Evolutionary conservation across 2,113 vertebrate genomes (phyloP), one percentile per base, ranked within the genome.

Genomic region (Clarias macrocephalus): DNA sequence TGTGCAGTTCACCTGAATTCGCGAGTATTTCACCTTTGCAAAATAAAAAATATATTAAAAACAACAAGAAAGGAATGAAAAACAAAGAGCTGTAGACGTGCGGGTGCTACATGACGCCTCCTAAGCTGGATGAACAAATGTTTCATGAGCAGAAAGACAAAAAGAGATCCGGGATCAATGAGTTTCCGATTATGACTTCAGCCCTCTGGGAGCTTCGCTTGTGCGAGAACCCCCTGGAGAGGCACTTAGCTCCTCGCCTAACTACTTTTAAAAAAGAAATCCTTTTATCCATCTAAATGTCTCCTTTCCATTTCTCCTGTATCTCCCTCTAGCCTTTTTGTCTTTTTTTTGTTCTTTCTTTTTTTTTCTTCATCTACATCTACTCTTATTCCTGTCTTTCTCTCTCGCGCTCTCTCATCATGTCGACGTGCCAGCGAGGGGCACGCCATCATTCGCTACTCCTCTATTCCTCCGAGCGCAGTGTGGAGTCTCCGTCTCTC

Each of bases 401-500:
- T 84, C 83, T 52, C 85, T 76, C 54, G 88, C 54, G 80, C 10
- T 57, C 59, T 63, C 92, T 59, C 28, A 88, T 94, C 92, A 94
- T 80, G 42, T 91, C 90, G 86, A 63, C 82, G 86, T 90, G 89
- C 89, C 93, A 82, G 84, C 73, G 76, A 89, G 90, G 90, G 93
- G 93, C 73, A 91, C 91, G 93, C 88, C 84, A 63, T 91, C 91
- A 94, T 95, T 95, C 90, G 88, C 92, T 95, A 95, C 94, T 95
- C 94, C 92, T 83, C 86, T 91, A 95, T 94, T 95, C 94, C 92
- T 84, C 86, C 91, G 90, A 93, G 89, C 92, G 92, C 94, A 94
- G 93, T 90, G 91, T 91, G 88, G 91, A 93, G 91, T 91, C 91
- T 87, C 91, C 72, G 52, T 83, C 81, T 82, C 37, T 83, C 82